A percentile compares a stretch with the other conserved stretches of the same genome.
Conservation (phyloP, 2,113 vertebrate species). For the Myxocyprinus asiaticus region DNA sequence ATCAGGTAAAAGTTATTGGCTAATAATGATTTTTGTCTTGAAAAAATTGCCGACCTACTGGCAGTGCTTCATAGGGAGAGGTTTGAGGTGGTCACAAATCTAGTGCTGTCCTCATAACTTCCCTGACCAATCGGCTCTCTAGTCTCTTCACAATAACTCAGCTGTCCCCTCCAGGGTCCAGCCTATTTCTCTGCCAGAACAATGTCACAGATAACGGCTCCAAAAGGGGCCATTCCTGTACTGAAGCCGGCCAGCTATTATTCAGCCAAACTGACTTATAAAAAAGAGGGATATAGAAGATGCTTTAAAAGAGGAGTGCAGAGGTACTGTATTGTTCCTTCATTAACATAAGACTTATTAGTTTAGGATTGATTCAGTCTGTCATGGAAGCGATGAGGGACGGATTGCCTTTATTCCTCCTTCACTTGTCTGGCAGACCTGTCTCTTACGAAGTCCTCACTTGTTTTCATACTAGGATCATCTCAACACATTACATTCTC, state of each 20-base stretch:
- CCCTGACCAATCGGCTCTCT: conserved; percentile 50
- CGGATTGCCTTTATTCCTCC: background rate
- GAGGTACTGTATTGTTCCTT: conserved; percentile 54
- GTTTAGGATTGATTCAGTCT: conserved; percentile 58
- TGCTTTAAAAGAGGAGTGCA: conserved; percentile 46
- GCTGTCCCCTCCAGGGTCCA: conserved; percentile 55
- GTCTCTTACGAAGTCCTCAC: no score
- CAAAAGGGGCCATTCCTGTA: conserved; percentile 37
- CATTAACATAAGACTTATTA: conserved; percentile 56
- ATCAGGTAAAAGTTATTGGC: background rate
- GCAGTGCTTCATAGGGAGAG: background rate
- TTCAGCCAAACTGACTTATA: background rate
- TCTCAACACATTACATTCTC: background rate
- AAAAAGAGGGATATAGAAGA: conserved; percentile 51
- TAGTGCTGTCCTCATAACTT: conserved; percentile 57
- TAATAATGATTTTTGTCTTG: background rate
- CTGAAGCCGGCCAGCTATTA: background rate
- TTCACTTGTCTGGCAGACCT: no score
- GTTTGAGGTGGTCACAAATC: conserved; percentile 16
- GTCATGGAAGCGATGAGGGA: conserved; percentile 39
- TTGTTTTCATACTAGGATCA: background rate
- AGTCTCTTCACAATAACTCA: conserved; percentile 54
- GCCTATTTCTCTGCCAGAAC: conserved; percentile 55
- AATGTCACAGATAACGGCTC: conserved; percentile 55
- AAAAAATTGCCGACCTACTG: background rate